Base-by-base conservation (phyloP, 2,797 vertebrate genomes). In the Pelochelys cantorii region DNA sequence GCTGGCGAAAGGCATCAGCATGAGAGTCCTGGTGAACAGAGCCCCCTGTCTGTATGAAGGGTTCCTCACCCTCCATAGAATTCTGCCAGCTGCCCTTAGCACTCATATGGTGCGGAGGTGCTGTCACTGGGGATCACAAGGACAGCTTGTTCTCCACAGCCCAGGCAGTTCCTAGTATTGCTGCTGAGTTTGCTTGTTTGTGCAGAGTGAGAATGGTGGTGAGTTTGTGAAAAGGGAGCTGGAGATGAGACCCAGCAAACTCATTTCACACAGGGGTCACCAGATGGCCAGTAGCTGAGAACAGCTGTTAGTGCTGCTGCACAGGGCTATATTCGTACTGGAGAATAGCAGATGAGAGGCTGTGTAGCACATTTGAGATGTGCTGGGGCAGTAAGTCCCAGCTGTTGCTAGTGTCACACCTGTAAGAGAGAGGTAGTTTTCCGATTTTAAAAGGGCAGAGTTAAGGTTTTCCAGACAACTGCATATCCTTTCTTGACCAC, bases 351-450 rank as follows among this genome's bases (percentile, higher is more conserved):
- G 4, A 14, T 81, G 22, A 59, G 85, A 93, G 88, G 74, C 11
- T 18, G 20, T 54, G 6, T 34, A 55, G 59, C 53, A 65, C 42
- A 10, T 23, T 92, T 79, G 29, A 5, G 4, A 4, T 78, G 53
- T 56, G 3, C 25, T 85, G 59, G 12, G 79, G n/a, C 2, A 87
- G 5, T 5, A 53, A 65, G 23, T 8, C 18, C 12, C 6, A 3
- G n/a, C 56, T 0, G 0, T 22, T 29, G 31, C 23, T 88, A 9
- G 60, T 83, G 0, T 0, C 0, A 2, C 25, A 29, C 23, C 68
- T 86, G 31, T 12, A 79, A 37, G 31, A 91, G 31, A 23, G 34
- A 65, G 23, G 20, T 52, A 8, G 37, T 42, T 86, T 93, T 89
- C 23, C 83, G 11, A 75, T n/a, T 31, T 52, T 54, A 54, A 71